Base-by-base conservation (phyloP, 2,888 invertebrate genomes). In the Acanthosepion esculentum region DNA sequence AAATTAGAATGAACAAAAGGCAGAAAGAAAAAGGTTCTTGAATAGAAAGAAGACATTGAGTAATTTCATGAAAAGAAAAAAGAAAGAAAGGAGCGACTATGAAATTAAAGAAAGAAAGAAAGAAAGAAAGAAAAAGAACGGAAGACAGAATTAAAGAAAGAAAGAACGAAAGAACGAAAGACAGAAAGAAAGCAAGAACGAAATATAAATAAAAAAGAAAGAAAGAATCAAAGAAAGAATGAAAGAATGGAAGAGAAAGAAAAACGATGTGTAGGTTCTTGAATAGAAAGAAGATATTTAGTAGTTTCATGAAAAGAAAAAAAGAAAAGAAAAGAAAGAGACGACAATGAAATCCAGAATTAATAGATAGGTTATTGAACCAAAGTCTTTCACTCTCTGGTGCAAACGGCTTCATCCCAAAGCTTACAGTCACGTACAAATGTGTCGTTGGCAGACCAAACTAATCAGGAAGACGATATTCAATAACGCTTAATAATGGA, bases 401-500 rank as follows among this genome's bases (percentile, higher is more conserved):
- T 18, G 20, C 20, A 59, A 59, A 59, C 59, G 59, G 3, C 59
- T 23, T 12, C n/a, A 5, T 33, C 78, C n/a, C 78, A 15, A 12
- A 4, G 15, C 78, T 12, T 10, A 12, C n/a, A n/a, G 78, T 78
- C 78, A 78, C 78, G 78, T 78, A n/a, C 78, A n/a, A 78, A 78
- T 78, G n/a, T 33, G 78, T 78, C n/a, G 78, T 78, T 78, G 78
- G 78, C 78, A 78, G 78, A 78, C 78, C 78, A 33, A 78, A 78
- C 78, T 33, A 78, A 78, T 78, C n/a, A 78, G 12, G 23, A 78
- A n/a, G 33, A 78, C 78, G 18, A 78, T 78, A 10, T 78, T 33
- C 78, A 78, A 78, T 78, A 78, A 78, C 78, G 78, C 78, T 78
- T n/a, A n/a, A 78, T 78, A n/a, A 78, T 78, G 18, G 78, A 78